Evolutionary conservation across 1,140 invertebrate species (phyloP).

Genomic region (Argopecten irradians): DNA sequence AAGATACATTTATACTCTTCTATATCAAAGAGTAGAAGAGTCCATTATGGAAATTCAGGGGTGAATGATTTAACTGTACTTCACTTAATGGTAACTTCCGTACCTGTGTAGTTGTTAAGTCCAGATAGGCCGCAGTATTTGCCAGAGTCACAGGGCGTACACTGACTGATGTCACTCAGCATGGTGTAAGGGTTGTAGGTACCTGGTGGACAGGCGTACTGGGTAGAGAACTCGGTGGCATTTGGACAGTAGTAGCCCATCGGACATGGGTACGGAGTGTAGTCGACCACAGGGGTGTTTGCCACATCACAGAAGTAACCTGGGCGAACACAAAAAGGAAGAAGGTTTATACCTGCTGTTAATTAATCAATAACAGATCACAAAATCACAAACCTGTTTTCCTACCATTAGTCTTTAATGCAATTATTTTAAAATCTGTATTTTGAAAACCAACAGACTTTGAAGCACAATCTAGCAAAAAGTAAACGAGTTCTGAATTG

Average conservation of each 20-base stretch:
- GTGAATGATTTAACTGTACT: no score
- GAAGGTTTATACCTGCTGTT: background rate
- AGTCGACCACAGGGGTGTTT: slow-evolving; percentile 60
- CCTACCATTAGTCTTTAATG: background rate
- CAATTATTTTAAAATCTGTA: background rate
- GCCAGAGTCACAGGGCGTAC: slow-evolving; percentile 69
- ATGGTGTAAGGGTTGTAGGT: slow-evolving; percentile 67
- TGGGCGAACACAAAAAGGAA: slow-evolving; percentile 35
- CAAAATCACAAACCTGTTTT: background rate
- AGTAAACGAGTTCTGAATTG: background rate
- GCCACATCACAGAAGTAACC: slow-evolving; percentile 70
- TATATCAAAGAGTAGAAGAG: no score
- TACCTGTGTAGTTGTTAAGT: slow-evolving; percentile 61
- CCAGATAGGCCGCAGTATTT: slow-evolving; percentile 69
- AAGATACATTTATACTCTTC: no score
- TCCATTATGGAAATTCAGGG: no score
- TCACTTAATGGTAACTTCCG: background rate
- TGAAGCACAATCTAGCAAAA: background rate
- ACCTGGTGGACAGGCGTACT: slow-evolving; percentile 71
- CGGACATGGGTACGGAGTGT: slow-evolving; percentile 67
- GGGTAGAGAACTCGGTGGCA: slow-evolving; percentile 66
- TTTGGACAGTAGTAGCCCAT: slow-evolving; percentile 73
- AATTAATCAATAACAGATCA: background rate
- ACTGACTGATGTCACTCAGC: slow-evolving; percentile 57
- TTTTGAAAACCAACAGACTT: no score